These are phyloP conservation scores for Geotrupes spiniger DNA, from an alignment of 2,888 invertebrate species.

Conservation along the genomic window DNA sequence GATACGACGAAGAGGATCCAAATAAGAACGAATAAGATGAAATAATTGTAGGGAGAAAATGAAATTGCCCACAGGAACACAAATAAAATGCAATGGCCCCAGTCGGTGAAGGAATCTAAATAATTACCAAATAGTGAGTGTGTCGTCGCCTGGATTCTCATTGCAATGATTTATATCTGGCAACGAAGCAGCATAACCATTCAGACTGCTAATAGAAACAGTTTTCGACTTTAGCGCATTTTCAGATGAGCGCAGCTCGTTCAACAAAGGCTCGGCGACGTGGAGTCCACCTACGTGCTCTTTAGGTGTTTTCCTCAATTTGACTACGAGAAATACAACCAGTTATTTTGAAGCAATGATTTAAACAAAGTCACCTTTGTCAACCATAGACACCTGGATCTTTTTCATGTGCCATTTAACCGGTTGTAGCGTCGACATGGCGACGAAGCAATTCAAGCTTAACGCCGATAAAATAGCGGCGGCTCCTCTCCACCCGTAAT, in stretches of 20 bases:
- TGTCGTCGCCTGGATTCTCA: neutral
- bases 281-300: too few species aligned
- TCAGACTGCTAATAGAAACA: constrained; percentile 17
- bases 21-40: too few species aligned
- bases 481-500: constrained; percentile 70
- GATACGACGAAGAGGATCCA: too few species aligned
- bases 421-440: constrained; percentile 71
- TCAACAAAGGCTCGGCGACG: constrained; percentile 9
- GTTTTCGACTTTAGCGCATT: constrained; percentile 7
- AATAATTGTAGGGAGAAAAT: too few species aligned
- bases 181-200: constrained; percentile 17
- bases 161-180: constrained; percentile 15
- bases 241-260: neutral
- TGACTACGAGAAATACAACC: neutral
- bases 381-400: constrained; percentile 34
- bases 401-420: constrained; percentile 68
- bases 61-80: too few species aligned
- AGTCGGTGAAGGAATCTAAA: too few species aligned
- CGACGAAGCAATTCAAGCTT: constrained; percentile 64
- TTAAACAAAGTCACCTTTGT: constrained; percentile 10
- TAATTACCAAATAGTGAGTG: constrained; percentile 7
- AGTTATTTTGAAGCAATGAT: neutral
- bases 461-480: constrained; percentile 64
- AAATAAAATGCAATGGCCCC: too few species aligned
- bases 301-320: too few species aligned